Evolutionary conservation across 2,888 invertebrate genomes (phyloP), one percentile per base, ranked within the genome.

Genomic region (Balanococcus diminutus): DNA sequence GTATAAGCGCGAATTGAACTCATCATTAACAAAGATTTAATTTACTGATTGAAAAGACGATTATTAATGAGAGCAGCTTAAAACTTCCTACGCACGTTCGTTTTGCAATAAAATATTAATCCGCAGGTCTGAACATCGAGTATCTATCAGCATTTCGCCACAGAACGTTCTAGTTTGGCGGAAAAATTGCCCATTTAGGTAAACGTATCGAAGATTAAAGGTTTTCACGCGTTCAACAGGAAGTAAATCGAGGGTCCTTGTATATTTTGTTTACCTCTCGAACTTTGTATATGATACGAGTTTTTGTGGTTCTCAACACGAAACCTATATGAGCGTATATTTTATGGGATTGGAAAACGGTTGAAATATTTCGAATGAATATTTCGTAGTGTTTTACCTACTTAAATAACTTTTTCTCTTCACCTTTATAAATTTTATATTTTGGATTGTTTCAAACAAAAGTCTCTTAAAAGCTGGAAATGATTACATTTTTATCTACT

Each of bases 211-310:
- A 28, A 67, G 61, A 67, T 67, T 67, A 67, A 11, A 67, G 61
- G 61, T 28, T 67, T 67, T 67, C 28, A 67, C 61, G 61, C 61
- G 28, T 67, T 67, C 61, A 67, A 67, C 61, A 28, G 22, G 56
- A 56, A 56, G 22, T 56, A 56, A 56, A 56, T 56, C 61, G 25
- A 67, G 25, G 61, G 25, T 67, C 11, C 28, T 67, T 67, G 25
- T 14, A 28, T 25, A 67, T 67, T 67, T 36, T 25, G 11, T 67
- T 56, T 56, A 56, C 56, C 56, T 67, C 25, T 67, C 28, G 61
- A 67, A 28, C 25, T 67, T 51, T 3, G 19, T 51, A 67, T 25
- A 67, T 28, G 61, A 67, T 25, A 67, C 28, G 25, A 67, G 14
- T 28, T 25, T 56, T 56, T 56, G 4, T 22, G 56, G 19, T 56